Conservation (phyloP, 37 sponge, comb jelly and placozoan genomes). For the Ephydatia muelleri region DNA sequence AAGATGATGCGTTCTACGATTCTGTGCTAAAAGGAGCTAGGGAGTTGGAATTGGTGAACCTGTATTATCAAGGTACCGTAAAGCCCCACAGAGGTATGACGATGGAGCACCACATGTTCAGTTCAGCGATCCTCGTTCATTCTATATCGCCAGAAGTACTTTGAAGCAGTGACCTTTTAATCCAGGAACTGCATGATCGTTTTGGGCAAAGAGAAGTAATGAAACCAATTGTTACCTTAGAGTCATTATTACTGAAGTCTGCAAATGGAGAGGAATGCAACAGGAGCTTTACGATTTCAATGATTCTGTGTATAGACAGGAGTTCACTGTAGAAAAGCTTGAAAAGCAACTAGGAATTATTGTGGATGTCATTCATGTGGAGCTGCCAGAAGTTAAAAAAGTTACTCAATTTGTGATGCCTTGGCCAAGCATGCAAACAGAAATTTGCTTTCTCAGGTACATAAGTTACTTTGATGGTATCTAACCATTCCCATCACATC, state of each 20-base stretch:
- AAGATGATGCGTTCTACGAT: too few relatives aligned
- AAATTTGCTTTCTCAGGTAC: slow-evolving; percentile 22
- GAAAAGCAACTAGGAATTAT: slow-evolving; percentile 28
- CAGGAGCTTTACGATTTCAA: background rate
- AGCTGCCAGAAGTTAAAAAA: slow-evolving; percentile 5
- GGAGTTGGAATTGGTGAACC: slow-evolving; percentile 35
- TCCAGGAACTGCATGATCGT: slow-evolving; percentile 21
- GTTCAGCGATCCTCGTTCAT: slow-evolving; percentile 28
- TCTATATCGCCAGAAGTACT: slow-evolving; percentile 37
- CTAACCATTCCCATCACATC: slow-evolving; percentile 41
- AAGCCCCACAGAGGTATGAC: slow-evolving; percentile 35
- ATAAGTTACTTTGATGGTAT: slow-evolving; percentile 24
- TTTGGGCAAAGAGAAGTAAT: slow-evolving; percentile 30
- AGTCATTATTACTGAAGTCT: slow-evolving; percentile 14
- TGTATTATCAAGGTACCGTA: slow-evolving; percentile 52
- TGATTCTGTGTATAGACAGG: slow-evolving; percentile 18
- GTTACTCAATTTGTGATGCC: slow-evolving; percentile 49
- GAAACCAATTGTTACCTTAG: slow-evolving; percentile 10
- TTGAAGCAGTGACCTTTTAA: slow-evolving; percentile 62
- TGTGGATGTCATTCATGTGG: slow-evolving; percentile 25
- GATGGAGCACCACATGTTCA: slow-evolving; percentile 40
- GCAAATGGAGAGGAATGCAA: slow-evolving; percentile 22
- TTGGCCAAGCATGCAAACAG: slow-evolving; percentile 7
- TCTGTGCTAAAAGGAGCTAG: too few relatives aligned
- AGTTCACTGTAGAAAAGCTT: slow-evolving; percentile 31